These are phyloP conservation scores for Nicator chloris DNA, from an alignment of 2,113 vertebrate genomes.

Conservation along the genomic window DNA sequence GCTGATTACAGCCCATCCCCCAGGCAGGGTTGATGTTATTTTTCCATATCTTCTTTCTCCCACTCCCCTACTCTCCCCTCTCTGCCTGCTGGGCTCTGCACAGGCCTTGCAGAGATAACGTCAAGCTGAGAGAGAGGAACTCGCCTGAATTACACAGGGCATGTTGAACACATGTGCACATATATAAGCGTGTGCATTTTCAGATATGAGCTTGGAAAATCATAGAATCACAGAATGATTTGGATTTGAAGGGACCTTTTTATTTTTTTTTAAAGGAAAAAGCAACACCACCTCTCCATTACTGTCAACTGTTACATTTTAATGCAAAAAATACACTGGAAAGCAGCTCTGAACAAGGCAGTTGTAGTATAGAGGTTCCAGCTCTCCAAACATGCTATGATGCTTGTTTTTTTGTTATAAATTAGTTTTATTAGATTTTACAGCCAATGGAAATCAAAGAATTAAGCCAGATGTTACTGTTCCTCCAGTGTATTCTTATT, in stretches of 20 bases:
- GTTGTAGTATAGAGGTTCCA: not conserved
- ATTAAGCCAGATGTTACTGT: constrained; percentile 12
- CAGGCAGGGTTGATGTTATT: not conserved
- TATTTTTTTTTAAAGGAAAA: not conserved
- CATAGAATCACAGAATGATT: not conserved
- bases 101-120: not conserved
- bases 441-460: constrained; percentile 14
- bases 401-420: not conserved
- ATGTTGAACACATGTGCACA: too few species aligned
- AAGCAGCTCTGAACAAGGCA: not conserved
- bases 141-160: not conserved
- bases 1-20: too few species aligned
- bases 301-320: not conserved
- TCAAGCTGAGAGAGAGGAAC: not conserved
- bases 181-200: not conserved
- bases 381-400: not conserved
- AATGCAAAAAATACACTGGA: not conserved
- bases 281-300: not conserved
- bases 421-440: not conserved
- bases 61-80: accelerated
- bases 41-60: not conserved
- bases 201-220: not conserved
- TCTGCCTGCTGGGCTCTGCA: not conserved
- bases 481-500: not conserved
- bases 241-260: not conserved